Evolutionary conservation across 2,888 invertebrate species (phyloP).

Genomic region (Dryomyza anilis): DNA sequence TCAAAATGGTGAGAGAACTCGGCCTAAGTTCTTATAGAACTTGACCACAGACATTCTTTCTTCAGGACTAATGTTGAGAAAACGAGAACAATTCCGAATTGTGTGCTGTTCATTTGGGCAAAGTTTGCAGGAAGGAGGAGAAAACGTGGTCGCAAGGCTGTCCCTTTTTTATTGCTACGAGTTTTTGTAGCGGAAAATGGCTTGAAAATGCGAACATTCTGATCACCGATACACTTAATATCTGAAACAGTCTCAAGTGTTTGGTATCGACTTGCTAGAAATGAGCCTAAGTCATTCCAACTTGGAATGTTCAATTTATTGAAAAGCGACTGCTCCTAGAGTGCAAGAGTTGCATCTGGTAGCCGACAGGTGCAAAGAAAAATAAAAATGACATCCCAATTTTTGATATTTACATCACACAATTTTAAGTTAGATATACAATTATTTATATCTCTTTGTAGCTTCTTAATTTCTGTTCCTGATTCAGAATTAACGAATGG

Average conservation of each 20-base stretch:
- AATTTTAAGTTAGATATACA: neutral
- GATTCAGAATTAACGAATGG: neutral
- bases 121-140: too few relatives aligned
- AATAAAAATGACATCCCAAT: neutral
- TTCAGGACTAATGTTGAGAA: too few relatives aligned
- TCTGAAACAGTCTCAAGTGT: slow-evolving; percentile 11
- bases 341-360: neutral
- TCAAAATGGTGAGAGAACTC: too few relatives aligned
- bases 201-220: too few relatives aligned
- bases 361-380: neutral
- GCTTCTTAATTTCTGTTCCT: neutral
- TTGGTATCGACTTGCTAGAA: neutral
- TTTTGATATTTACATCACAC: neutral
- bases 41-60: too few relatives aligned
- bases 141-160: slow-evolving; percentile 12
- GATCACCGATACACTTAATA: too few relatives aligned
- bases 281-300: neutral
- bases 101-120: slow-evolving; percentile 21
- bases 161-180: too few relatives aligned
- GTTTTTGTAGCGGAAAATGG: too few relatives aligned
- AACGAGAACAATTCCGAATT: slow-evolving; percentile 24
- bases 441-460: neutral
- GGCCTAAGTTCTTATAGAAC: too few relatives aligned
- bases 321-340: neutral
- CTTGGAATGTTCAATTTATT: neutral